Conservation (phyloP, 2,113 vertebrate species). For the Collichthys lucidus region DNA sequence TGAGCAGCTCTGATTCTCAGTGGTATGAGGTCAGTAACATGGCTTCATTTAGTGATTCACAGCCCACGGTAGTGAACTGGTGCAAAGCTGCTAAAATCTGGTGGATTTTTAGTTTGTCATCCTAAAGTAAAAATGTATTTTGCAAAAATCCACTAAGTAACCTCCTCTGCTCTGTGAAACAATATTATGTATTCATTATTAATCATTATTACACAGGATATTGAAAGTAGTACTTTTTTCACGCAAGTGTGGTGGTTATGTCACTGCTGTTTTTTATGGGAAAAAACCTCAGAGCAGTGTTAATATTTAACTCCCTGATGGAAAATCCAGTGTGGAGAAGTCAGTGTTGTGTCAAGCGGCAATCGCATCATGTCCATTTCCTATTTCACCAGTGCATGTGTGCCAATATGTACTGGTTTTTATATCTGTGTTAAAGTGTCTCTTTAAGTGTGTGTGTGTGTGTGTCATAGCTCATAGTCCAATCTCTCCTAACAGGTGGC, state of each 20-base stretch:
- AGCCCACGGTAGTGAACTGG: neutral
- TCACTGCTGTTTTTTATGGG: neutral
- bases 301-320: slow-evolving; percentile 30
- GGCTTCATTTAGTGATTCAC: neutral
- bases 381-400: neutral
- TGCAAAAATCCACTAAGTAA: neutral
- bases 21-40: slow-evolving; percentile 76
- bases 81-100: neutral
- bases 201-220: neutral
- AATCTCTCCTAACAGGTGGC: slow-evolving; percentile 55
- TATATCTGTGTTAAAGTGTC: neutral
- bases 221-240: neutral
- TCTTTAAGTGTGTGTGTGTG: too few species aligned
- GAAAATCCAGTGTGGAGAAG: slow-evolving; percentile 20
- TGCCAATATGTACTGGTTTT: too few species aligned
- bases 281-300: neutral
- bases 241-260: neutral
- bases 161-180: neutral
- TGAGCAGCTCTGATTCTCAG: slow-evolving; percentile 62
- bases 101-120: neutral
- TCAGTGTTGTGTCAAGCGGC: slow-evolving; percentile 1
- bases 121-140: neutral
- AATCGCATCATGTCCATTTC: neutral
- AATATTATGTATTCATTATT: too few species aligned
- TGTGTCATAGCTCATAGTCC: neutral